phyloP scores from a whole-genome alignment of 2,797 vertebrate genomes.

The Darevskia mixta region DNA sequence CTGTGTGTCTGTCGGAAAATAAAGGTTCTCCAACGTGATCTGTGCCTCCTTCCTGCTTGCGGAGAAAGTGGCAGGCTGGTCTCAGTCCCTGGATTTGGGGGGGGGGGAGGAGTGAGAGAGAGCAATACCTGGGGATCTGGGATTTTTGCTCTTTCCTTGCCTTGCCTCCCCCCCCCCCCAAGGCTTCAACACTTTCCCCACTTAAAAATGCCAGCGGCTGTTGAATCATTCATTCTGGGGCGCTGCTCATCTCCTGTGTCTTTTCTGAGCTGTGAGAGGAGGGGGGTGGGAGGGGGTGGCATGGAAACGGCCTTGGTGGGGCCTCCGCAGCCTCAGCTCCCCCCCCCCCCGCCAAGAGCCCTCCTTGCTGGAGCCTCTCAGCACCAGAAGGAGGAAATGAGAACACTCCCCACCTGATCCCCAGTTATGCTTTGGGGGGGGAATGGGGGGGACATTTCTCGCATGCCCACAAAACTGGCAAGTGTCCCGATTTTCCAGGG shows the following conservation, averaged over 20 bases:
- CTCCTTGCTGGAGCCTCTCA: neutral
- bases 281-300: neutral
- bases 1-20: no score
- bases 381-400: neutral
- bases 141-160: neutral
- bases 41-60: no score
- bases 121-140: neutral
- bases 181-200: neutral
- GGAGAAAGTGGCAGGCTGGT: no score
- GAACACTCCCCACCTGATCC: no score
- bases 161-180: no score
- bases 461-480: neutral
- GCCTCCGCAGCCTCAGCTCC: neutral
- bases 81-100: no score
- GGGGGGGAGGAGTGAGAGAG: no score
- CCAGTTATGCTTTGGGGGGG: neutral
- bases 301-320: neutral
- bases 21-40: no score
- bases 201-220: no score
- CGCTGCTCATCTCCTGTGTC: no score
- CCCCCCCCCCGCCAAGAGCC: neutral
- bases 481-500: no score
- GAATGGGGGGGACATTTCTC: no score
- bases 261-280: neutral
- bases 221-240: neutral